Conservation (phyloP, 2,797 vertebrate species). For the Squalus acanthias region DNA sequence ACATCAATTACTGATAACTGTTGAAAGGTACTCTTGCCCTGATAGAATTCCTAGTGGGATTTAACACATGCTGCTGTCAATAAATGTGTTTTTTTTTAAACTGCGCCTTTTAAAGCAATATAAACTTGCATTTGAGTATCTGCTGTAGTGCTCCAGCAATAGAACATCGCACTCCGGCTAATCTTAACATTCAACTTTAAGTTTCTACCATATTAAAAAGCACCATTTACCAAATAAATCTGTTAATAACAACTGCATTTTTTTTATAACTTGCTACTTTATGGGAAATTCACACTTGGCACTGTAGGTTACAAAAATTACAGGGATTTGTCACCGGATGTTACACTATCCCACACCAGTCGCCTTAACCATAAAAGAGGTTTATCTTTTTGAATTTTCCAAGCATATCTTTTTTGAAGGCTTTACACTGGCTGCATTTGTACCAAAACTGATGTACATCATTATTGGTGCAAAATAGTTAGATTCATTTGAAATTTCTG, state of each 20-base stretch:
- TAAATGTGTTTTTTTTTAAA: neutral
- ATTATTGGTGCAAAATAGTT: neutral
- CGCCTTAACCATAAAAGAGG: neutral
- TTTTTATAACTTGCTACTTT: neutral
- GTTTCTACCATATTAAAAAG: neutral
- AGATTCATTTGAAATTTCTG: neutral
- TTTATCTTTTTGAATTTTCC: neutral
- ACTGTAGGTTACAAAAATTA: neutral
- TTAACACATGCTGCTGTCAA: neutral
- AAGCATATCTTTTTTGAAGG: neutral
- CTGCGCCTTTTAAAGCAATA: neutral
- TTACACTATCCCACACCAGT: neutral
- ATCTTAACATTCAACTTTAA: neutral
- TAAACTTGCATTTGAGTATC: neutral
- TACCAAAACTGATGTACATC: neutral
- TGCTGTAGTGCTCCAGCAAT: neutral
- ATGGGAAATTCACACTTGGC: neutral
- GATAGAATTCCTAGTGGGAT: neutral
- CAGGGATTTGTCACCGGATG: neutral
- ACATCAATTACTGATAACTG: conserved; percentile 18
- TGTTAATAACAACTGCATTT: neutral
- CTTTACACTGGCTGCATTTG: neutral
- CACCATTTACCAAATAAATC: neutral
- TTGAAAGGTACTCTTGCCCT: neutral
- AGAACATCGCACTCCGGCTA: neutral